Evolutionary conservation across 2,888 invertebrate genomes (phyloP), one percentile per base, ranked within the genome.

Genomic region (Melieria picta): DNA sequence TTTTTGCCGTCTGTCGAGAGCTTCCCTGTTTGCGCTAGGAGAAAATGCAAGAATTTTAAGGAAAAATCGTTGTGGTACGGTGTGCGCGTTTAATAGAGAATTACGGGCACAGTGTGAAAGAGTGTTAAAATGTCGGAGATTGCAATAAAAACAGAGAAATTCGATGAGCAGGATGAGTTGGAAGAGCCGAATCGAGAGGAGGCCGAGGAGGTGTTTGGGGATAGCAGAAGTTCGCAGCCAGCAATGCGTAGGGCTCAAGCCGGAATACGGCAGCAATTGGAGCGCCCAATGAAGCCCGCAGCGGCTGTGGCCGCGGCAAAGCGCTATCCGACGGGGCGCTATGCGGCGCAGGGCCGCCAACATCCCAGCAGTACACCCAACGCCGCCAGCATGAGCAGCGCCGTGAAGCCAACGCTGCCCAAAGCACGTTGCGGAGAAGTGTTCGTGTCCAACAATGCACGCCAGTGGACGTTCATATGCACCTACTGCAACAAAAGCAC

Each of bases 391-490:
- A 67, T 52, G 16, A 67, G 52, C 61, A 50, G 42, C 45, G 58
- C 62, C 42, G 16, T n/a, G 61, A 70, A 56, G 5, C 7, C 11
- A n/a, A 46, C 48, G 7, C 9, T 69, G 6, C 66, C 73, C 1
- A 78, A 76, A 48, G 73, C 77, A 10, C 74, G 79, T 10, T 81
- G 80, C 65, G 81, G 81, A 10, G 81, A 81, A 74, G 79, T 81
- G 47, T 81, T 79, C 75, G 80, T 81, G 6, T 78, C 77, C 10
- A 79, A 78, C 60, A 79, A 80, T 74, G 79, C 81, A 6, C 76
- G 73, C n/a, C 79, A 80, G 60, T 80, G 80, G 81, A 81, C 79
- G 57, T 81, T 81, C 65, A 77, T 80, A 50, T 81, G 81, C 60
- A 79, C 80, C 13, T 80, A 76, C 72, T 81, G 81, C 60, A 78